phyloP scores from a whole-genome alignment of 1,140 invertebrate genomes.

The Drosophila orosa region DNA sequence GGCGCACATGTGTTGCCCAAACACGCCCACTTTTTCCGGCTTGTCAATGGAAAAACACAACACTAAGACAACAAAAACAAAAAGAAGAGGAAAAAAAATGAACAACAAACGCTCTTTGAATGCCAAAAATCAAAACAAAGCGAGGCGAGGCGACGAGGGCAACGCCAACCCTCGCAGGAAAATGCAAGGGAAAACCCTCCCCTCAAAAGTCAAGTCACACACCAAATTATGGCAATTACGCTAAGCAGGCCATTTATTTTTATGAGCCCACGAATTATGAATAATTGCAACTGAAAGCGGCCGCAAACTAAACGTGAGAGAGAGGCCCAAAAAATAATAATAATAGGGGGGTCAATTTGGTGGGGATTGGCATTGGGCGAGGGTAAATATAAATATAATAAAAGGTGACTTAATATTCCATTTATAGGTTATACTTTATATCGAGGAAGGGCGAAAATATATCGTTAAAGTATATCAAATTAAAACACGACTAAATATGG shows the following conservation, averaged over 20 bases:
- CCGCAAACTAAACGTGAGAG: constrained; percentile 34
- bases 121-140: constrained; percentile 38
- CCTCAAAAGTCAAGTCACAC: constrained; percentile 67
- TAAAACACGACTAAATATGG: background rate
- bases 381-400: background rate
- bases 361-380: background rate
- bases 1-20: constrained; percentile 67
- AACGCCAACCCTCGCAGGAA: constrained; percentile 16
- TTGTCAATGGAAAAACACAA: constrained; percentile 21
- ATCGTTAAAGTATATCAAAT: too few species aligned
- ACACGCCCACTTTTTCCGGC: constrained; percentile 62
- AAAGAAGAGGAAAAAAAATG: background rate
- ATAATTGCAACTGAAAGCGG: constrained; percentile 63
- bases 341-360: background rate
- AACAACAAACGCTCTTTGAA: constrained; percentile 37
- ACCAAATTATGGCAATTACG: constrained; percentile 80
- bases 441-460: background rate
- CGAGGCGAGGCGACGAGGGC: background rate
- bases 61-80: too few species aligned
- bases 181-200: constrained; percentile 17
- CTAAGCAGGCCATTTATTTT: constrained; percentile 81
- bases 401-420: background rate
- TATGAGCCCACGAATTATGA: constrained; percentile 82
- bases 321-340: constrained; percentile 5
- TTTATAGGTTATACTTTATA: too few species aligned